phyloP scores from a whole-genome alignment of 2,797 vertebrate genomes.

The Protonibea diacanthus region DNA sequence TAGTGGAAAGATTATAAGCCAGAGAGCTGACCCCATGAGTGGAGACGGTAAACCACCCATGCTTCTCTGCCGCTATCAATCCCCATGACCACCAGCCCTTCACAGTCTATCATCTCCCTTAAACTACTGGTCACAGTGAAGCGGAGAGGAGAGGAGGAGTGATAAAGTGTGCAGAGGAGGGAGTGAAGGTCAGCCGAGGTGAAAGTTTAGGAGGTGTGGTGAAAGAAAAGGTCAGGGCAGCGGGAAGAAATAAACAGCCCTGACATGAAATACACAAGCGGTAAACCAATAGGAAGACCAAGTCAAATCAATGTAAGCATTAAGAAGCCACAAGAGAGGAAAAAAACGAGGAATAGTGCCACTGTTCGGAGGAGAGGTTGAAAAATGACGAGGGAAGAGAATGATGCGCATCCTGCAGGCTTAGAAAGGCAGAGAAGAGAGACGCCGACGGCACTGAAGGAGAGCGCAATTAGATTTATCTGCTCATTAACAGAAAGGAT shows the following conservation, averaged over 20 bases:
- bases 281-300: slow-evolving; percentile 21
- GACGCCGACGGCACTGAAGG: slow-evolving; percentile 73
- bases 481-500: slow-evolving; percentile 86
- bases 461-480: slow-evolving; percentile 87
- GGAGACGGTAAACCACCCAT: slow-evolving; percentile 49
- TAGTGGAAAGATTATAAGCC: slow-evolving; percentile 50
- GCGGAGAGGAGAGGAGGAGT: slow-evolving; percentile 11
- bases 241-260: slow-evolving; percentile 26
- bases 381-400: slow-evolving; percentile 60
- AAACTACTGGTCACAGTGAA: slow-evolving; percentile 34
- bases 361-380: slow-evolving; percentile 36
- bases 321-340: slow-evolving; percentile 8
- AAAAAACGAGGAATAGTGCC: slow-evolving; percentile 40
- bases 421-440: slow-evolving; percentile 70
- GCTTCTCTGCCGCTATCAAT: slow-evolving; percentile 54
- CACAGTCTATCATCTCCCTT: slow-evolving; percentile 47
- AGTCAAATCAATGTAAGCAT: slow-evolving; percentile 29
- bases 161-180: slow-evolving; percentile 30
- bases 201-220: slow-evolving; percentile 24
- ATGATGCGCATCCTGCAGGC: slow-evolving; percentile 62
- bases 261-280: slow-evolving; percentile 28
- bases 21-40: slow-evolving; percentile 31
- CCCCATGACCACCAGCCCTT: slow-evolving; percentile 40
- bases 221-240: slow-evolving; percentile 41
- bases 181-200: slow-evolving; percentile 35